Evolutionary conservation across 2,888 invertebrate genomes (phyloP).

Genomic region (Ganaspis brasiliensis): DNA sequence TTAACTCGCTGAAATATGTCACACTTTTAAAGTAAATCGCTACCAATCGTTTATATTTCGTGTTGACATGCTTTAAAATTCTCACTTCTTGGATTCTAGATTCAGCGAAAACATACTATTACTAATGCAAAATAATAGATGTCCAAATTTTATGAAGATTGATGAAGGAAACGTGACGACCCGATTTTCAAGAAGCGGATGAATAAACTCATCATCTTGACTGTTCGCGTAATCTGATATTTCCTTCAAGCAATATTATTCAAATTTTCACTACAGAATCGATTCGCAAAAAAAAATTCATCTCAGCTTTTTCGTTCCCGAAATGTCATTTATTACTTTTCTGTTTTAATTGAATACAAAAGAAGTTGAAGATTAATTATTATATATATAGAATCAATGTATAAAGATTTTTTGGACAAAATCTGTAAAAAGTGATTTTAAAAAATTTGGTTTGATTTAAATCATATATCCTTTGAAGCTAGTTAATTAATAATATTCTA

Average conservation of each 20-base stretch:
- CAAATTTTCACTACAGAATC: neutral
- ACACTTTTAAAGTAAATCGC: neutral
- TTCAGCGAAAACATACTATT: neutral
- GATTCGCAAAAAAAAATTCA: neutral
- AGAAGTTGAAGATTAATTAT: no score
- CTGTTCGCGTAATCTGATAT: neutral
- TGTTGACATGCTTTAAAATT: constrained; percentile 13
- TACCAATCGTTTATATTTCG: constrained; percentile 8
- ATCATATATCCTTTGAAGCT: no score
- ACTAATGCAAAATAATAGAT: constrained; percentile 19
- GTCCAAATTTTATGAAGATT: constrained; percentile 31
- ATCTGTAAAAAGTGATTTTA: no score
- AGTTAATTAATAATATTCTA: no score
- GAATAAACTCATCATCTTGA: constrained; percentile 25
- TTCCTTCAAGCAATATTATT: neutral
- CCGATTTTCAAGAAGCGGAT: constrained; percentile 14
- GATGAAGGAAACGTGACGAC: constrained; percentile 25
- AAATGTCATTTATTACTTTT: no score
- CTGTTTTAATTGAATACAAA: no score
- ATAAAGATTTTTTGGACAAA: no score
- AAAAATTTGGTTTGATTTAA: no score
- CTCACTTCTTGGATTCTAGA: constrained; percentile 20
- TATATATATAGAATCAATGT: no score
- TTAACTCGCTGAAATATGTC: neutral
- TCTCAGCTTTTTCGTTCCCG: no score